Percentiles rank a stretch among this genome's conserved stretches.
These are phyloP conservation scores for Balaenoptera acutorostrata DNA, from an alignment of 2,113 vertebrate genomes.

Conservation along the genomic window DNA sequence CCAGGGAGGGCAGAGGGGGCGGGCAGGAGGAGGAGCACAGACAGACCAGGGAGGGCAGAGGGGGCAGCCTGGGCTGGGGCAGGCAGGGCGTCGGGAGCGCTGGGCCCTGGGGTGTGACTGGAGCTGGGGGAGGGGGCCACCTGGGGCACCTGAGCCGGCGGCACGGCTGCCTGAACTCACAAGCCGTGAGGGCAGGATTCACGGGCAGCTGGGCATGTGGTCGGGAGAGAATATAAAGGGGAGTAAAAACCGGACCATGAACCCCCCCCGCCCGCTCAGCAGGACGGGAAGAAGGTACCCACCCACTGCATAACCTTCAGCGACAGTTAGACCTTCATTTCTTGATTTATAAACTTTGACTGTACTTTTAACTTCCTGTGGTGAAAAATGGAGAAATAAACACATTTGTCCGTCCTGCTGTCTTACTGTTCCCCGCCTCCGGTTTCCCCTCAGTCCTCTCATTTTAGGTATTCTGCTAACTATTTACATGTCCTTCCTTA, in stretches of 20 bases:
- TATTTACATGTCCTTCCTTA: too few relatives aligned
- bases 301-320: too few relatives aligned
- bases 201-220: too few relatives aligned
- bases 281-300: background rate
- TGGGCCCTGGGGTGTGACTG: background rate
- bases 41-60: too few relatives aligned
- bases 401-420: background rate
- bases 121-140: too few relatives aligned
- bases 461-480: background rate
- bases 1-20: too few relatives aligned
- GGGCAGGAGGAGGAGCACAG: background rate
- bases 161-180: background rate
- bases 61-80: too few relatives aligned
- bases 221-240: background rate
- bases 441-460: background rate
- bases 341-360: background rate
- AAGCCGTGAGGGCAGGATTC: too few relatives aligned
- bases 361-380: background rate
- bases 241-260: background rate
- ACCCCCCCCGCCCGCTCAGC: too few relatives aligned
- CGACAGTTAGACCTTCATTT: background rate
- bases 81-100: accelerated
- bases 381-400: background rate
- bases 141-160: background rate
- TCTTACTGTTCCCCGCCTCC: too few relatives aligned